phyloP scores from a whole-genome alignment of 2,113 vertebrate genomes.

The Anarrhichthys ocellatus region DNA sequence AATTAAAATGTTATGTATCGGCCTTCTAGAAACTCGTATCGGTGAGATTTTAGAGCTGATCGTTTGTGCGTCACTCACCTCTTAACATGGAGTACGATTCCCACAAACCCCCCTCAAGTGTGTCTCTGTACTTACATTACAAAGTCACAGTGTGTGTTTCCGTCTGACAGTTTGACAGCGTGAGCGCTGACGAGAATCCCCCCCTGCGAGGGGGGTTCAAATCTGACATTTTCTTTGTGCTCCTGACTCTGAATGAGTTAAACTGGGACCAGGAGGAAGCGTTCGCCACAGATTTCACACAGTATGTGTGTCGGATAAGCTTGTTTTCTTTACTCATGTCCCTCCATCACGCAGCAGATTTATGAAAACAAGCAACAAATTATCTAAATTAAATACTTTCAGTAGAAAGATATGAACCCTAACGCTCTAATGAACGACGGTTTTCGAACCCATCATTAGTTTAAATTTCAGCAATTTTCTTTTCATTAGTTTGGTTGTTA shows the following conservation, averaged over 20 bases:
- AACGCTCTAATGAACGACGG: not conserved
- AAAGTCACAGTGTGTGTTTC: slow-evolving; percentile 18
- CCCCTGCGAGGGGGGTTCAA: slow-evolving; percentile 13
- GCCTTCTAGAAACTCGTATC: not conserved
- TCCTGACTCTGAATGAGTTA: not conserved
- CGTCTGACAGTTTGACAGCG: slow-evolving; percentile 27
- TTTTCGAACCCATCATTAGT: not conserved
- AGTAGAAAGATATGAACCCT: not conserved
- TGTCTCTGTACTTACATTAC: slow-evolving; percentile 11
- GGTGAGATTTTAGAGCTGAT: not conserved
- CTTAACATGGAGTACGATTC: slow-evolving; percentile 17
- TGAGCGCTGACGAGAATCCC: slow-evolving; percentile 15
- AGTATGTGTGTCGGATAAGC: not conserved
- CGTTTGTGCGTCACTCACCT: slow-evolving; percentile 5
- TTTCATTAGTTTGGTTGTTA: slow-evolving; percentile 45
- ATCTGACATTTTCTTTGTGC: slow-evolving; percentile 25
- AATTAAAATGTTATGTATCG: not conserved
- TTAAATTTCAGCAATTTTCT: not conserved
- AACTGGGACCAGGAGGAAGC: slow-evolving; percentile 29
- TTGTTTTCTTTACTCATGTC: slow-evolving; percentile 8
- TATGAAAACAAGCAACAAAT: not conserved
- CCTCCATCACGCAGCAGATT: not conserved
- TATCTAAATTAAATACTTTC: not conserved
- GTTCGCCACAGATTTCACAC: not conserved
- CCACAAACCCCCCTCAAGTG: not conserved